Conservation (phyloP, 2,113 vertebrate species). For the Pseudorhombus dupliciocellatus region DNA sequence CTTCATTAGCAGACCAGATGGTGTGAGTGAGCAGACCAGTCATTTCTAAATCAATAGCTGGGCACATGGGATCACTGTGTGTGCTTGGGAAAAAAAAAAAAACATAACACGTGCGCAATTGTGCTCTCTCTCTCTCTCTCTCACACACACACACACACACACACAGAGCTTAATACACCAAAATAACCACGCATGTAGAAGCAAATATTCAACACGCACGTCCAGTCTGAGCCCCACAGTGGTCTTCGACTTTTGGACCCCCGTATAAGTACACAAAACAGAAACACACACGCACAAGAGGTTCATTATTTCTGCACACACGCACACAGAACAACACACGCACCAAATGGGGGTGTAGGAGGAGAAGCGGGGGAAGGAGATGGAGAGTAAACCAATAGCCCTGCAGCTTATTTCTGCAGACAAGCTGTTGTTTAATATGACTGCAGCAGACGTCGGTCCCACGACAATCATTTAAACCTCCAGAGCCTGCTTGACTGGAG, state of each 20-base stretch:
- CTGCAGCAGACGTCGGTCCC: slow-evolving; percentile 60
- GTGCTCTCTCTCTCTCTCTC: no score
- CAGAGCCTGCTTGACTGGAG: slow-evolving; percentile 67
- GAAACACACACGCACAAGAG: background rate
- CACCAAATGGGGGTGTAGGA: slow-evolving; percentile 47
- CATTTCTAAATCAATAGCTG: slow-evolving; percentile 70
- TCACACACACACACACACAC: slow-evolving; percentile 16
- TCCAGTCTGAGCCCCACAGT: background rate
- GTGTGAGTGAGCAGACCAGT: slow-evolving; percentile 63
- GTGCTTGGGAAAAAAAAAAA: slow-evolving; percentile 46
- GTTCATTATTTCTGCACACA: slow-evolving; percentile 47
- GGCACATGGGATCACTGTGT: slow-evolving; percentile 63
- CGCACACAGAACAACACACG: slow-evolving; percentile 78
- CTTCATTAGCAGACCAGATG: slow-evolving; percentile 67
- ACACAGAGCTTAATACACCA: background rate
- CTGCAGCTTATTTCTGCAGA: slow-evolving; percentile 71
- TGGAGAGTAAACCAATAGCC: slow-evolving; percentile 67
- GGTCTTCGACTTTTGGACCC: background rate
- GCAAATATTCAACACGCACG: slow-evolving; percentile 9
- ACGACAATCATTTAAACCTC: slow-evolving; percentile 69
- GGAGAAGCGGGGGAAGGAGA: slow-evolving; percentile 38
- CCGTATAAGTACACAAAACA: background rate
- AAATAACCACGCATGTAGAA: background rate
- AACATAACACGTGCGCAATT: slow-evolving; percentile 20
- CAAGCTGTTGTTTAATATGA: slow-evolving; percentile 78